phyloP scores from a whole-genome alignment of 2,113 vertebrate genomes.

The Ptychochromis oligacanthus region DNA sequence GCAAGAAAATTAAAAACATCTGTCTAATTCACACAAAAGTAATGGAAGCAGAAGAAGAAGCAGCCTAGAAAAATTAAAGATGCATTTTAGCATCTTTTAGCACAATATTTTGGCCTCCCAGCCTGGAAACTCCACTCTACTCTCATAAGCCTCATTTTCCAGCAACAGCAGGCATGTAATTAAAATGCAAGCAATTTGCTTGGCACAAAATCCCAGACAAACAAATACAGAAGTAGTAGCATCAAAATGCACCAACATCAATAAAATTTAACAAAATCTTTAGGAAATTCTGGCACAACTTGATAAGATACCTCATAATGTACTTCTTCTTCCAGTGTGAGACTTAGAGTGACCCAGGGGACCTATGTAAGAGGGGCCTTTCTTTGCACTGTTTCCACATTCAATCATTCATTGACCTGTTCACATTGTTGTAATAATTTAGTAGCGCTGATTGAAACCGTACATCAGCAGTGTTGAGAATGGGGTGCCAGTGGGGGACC shows the following conservation, averaged over 20 bases:
- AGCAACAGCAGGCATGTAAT: neutral
- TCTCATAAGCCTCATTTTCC: neutral
- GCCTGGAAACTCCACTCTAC: neutral
- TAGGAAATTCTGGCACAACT: accelerated
- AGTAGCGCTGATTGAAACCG: no score
- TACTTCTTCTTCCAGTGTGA: no score
- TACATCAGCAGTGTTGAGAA: no score
- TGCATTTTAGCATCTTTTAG: neutral
- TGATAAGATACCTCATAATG: neutral
- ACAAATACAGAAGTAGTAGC: neutral
- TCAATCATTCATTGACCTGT: neutral
- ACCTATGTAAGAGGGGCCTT: neutral
- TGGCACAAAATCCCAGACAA: no score
- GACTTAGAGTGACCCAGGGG: neutral
- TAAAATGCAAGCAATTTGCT: neutral
- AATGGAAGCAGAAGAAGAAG: neutral
- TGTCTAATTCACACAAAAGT: neutral
- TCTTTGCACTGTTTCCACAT: neutral
- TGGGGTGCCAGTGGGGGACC: no score
- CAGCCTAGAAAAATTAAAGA: neutral
- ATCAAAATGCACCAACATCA: neutral
- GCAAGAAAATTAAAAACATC: no score
- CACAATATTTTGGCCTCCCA: neutral
- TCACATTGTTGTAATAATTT: no score
- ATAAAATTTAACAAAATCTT: neutral